Percentiles rank a stretch among this genome's conserved stretches.
phyloP scores from a whole-genome alignment of 2,113 vertebrate species.

The Potamarius usumacintae region DNA sequence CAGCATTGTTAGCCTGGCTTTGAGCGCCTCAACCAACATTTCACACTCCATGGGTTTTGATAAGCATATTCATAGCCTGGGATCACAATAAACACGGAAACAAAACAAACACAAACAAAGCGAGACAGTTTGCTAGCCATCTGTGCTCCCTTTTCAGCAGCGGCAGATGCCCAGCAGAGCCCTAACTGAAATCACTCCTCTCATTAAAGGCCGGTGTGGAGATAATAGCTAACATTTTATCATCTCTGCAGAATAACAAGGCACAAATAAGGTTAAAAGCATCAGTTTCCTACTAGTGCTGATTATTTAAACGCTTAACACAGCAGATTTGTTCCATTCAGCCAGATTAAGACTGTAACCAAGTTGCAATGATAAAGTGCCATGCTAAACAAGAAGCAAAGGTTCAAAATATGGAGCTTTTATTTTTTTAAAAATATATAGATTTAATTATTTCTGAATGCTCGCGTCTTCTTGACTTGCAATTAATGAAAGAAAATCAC shows the following conservation, averaged over 20 bases:
- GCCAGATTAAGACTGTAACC: neutral
- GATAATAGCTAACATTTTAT: slow-evolving; percentile 22
- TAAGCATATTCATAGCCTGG: slow-evolving; percentile 18
- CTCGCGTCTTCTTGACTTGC: neutral
- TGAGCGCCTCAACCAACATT: neutral
- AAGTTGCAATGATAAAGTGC: neutral
- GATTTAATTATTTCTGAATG: neutral
- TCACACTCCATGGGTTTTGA: slow-evolving; percentile 11
- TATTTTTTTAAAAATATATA: neutral
- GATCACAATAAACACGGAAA: slow-evolving; percentile 29
- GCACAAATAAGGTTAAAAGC: slow-evolving; percentile 22
- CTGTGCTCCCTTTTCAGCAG: slow-evolving; percentile 11
- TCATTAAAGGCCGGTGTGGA: slow-evolving; percentile 29
- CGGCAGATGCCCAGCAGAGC: slow-evolving; percentile 26
- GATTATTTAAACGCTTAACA: slow-evolving; percentile 25
- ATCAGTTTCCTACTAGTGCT: neutral
- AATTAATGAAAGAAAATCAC: neutral
- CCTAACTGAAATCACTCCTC: slow-evolving; percentile 16
- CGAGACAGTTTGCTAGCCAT: slow-evolving; percentile 21
- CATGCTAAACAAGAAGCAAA: neutral
- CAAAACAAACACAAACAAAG: slow-evolving; percentile 38
- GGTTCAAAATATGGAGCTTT: too few relatives aligned
- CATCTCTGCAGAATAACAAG: slow-evolving; percentile 11
- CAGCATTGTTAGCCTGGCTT: neutral
- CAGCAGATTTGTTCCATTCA: slow-evolving; percentile 1